phyloP scores from a whole-genome alignment of 2,888 invertebrate species.

The Chloroclysta siterata region DNA sequence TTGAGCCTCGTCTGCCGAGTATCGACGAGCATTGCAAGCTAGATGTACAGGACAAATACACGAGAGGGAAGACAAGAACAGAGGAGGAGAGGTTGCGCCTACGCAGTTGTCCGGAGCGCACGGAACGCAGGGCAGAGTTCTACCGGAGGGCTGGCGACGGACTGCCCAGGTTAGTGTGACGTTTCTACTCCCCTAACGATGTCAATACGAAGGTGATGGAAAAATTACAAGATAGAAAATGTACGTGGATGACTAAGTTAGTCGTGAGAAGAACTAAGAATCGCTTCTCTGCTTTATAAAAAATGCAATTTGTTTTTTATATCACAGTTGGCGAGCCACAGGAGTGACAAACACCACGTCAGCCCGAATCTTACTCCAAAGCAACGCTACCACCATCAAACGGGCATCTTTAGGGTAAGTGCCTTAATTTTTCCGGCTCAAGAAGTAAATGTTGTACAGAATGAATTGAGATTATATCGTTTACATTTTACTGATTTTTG shows the following conservation, averaged over 20 bases:
- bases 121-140: conserved; percentile 63
- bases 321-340: conserved; percentile 67
- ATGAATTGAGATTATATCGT: neutral
- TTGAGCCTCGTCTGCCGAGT: conserved; percentile 66
- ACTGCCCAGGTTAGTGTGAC: conserved; percentile 60
- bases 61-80: conserved; percentile 41
- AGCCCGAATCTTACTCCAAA: conserved; percentile 68
- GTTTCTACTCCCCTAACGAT: neutral
- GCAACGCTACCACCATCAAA: conserved; percentile 70
- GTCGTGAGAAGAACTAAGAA: no score
- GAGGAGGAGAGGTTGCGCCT: conserved; percentile 54
- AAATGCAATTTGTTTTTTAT: no score
- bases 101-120: conserved; percentile 58
- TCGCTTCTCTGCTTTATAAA: no score
- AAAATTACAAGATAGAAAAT: no score
- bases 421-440: neutral
- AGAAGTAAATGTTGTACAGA: neutral
- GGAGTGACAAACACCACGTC: conserved; percentile 53
- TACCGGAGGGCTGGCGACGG: conserved; percentile 70
- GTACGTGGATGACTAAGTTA: no score
- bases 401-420: conserved; percentile 73
- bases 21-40: conserved; percentile 74
- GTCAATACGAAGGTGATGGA: no score
- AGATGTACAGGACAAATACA: conserved; percentile 49
- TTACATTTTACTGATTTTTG: neutral